These are phyloP conservation scores for Erebia ligea DNA, from an alignment of 2,888 invertebrate species.

Conservation along the genomic window DNA sequence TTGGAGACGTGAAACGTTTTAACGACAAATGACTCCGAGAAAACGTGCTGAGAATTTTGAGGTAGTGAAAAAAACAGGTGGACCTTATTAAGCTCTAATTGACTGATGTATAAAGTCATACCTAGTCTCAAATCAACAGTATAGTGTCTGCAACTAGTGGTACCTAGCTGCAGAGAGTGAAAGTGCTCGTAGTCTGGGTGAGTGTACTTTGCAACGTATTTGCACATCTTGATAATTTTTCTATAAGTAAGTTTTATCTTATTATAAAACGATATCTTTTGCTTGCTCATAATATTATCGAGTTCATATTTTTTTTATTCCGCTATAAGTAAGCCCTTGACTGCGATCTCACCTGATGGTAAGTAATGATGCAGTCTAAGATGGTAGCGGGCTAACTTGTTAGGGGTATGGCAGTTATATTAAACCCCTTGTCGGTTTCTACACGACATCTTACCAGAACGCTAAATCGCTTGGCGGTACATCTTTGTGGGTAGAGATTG, in stretches of 20 bases:
- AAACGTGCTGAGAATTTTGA: constrained; percentile 16
- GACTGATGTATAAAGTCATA: neutral
- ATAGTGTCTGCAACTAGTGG: constrained; percentile 51
- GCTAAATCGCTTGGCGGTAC: no score
- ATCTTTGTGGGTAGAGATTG: no score
- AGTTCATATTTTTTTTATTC: no score
- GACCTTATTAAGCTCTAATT: constrained; percentile 3
- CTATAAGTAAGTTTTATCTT: neutral
- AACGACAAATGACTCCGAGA: constrained; percentile 4
- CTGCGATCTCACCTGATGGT: no score
- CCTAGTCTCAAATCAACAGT: constrained; percentile 20
- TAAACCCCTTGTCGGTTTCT: no score
- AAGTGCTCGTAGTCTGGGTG: constrained; percentile 67
- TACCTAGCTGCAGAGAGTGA: constrained; percentile 64
- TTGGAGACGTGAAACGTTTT: constrained; percentile 17
- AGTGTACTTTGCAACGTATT: constrained; percentile 47
- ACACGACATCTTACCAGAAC: no score
- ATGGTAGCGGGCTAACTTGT: no score
- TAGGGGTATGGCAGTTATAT: no score
- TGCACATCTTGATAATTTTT: constrained; percentile 37
- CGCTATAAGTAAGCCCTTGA: no score
- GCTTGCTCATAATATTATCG: no score
- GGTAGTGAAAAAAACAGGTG: constrained; percentile 1
- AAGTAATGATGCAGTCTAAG: no score
- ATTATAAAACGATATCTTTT: no score